Evolutionary conservation across 2,113 vertebrate genomes (phyloP).

Genomic region (Siniperca knerii): DNA sequence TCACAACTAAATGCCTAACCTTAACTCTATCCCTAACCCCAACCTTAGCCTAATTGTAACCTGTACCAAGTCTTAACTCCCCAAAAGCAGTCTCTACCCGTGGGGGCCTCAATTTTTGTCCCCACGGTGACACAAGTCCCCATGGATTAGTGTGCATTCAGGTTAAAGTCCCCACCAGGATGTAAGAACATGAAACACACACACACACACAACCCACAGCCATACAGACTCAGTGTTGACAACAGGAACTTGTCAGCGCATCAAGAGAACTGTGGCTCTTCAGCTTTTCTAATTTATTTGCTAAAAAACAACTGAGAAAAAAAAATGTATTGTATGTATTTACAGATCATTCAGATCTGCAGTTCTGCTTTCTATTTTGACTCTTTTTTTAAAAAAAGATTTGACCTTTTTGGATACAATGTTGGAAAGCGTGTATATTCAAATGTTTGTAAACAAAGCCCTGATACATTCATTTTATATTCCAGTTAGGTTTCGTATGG

Average conservation of each 20-base stretch:
- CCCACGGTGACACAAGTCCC: too few species aligned
- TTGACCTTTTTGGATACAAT: conserved; percentile 38
- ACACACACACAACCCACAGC: conserved; percentile 23
- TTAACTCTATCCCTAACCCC: too few species aligned
- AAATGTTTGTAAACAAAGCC: conserved; percentile 33
- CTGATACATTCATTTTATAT: conserved; percentile 20
- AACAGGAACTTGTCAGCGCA: conserved; percentile 49
- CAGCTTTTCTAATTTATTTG: conserved; percentile 84
- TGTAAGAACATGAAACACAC: too few species aligned
- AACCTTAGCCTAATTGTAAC: too few species aligned
- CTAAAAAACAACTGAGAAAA: conserved; percentile 57
- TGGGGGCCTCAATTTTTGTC: too few species aligned
- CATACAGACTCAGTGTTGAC: conserved; percentile 67
- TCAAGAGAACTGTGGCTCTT: conserved; percentile 68
- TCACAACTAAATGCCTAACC: too few species aligned
- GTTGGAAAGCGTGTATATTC: conserved; percentile 38
- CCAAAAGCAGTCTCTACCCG: too few species aligned
- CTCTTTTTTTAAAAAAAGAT: conserved; percentile 23
- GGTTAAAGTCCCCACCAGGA: too few species aligned
- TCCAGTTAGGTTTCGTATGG: conserved; percentile 25
- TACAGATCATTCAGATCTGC: conserved; percentile 47
- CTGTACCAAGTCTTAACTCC: too few species aligned
- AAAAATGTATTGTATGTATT: conserved; percentile 61
- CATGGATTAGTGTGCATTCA: too few species aligned
- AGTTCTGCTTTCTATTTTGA: conserved; percentile 47